Evolutionary conservation across 2,113 vertebrate species (phyloP).

Genomic region (Ciconia stormi): DNA sequence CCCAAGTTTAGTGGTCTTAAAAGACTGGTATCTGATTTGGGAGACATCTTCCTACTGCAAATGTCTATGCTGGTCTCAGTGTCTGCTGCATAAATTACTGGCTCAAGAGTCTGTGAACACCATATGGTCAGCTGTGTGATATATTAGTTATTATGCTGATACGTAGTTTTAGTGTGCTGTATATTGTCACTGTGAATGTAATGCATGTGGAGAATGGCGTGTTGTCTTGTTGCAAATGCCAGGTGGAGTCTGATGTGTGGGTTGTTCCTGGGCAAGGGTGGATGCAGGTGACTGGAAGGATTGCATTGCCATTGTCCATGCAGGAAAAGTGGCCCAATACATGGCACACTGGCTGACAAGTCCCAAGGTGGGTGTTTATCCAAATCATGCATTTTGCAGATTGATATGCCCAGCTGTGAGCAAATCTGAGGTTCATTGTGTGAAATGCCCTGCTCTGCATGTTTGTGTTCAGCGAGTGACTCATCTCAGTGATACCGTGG

Average conservation of each 20-base stretch:
- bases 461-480: neutral
- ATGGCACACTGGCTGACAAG: neutral
- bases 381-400: neutral
- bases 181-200: rapidly evolving
- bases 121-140: rapidly evolving
- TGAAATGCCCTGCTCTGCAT: neutral
- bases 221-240: neutral
- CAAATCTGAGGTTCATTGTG: neutral
- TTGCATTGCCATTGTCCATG: rapidly evolving
- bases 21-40: neutral
- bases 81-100: neutral
- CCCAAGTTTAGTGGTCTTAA: neutral
- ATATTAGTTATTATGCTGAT: neutral
- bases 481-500: rapidly evolving
- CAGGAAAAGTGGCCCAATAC: rapidly evolving
- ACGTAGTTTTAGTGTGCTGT: neutral
- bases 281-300: rapidly evolving
- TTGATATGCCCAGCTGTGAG: neutral
- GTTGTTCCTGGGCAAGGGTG: neutral
- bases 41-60: neutral
- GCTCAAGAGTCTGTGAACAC: neutral
- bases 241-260: neutral
- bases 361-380: neutral
- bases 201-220: rapidly evolving
- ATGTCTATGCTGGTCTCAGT: too few species aligned